phyloP scores from a whole-genome alignment of 2,113 vertebrate genomes.

The Alethe diademata region DNA sequence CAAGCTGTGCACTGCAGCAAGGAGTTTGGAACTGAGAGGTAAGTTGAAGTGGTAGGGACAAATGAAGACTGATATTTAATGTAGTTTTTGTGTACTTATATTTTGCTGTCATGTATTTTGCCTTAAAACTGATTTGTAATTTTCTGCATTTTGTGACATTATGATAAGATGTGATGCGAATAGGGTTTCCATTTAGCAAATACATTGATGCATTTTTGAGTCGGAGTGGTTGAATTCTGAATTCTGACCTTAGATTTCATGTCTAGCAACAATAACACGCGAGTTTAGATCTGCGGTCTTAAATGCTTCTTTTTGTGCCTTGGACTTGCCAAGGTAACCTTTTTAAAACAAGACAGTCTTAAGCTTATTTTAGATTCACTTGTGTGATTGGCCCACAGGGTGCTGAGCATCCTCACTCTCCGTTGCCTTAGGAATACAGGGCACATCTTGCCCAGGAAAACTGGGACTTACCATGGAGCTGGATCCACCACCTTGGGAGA shows the following conservation, averaged over 20 bases:
- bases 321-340: constrained; percentile 53
- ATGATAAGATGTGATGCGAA: constrained; percentile 72
- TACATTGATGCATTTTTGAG: constrained; percentile 72
- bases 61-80: constrained; percentile 91
- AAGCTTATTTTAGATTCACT: constrained; percentile 28
- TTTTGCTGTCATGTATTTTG: constrained; percentile 82
- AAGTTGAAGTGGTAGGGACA: constrained; percentile 78
- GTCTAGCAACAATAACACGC: constrained; percentile 9
- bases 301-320: constrained; percentile 44
- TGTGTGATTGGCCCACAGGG: background rate
- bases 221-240: constrained; percentile 55
- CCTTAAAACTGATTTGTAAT: constrained; percentile 83
- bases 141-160: constrained; percentile 77
- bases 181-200: constrained; percentile 78
- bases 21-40: constrained; percentile 65
- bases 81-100: constrained; percentile 90
- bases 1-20: constrained; percentile 70
- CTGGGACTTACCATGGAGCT: background rate
- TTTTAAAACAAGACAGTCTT: constrained; percentile 43
- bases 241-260: constrained; percentile 66
- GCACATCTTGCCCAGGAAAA: background rate
- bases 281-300: constrained; percentile 11
- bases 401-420: background rate
- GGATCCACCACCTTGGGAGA: background rate
- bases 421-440: background rate